Evolutionary conservation across 2,113 vertebrate genomes (phyloP).

Genomic region (Genyomyrus donnyi): DNA sequence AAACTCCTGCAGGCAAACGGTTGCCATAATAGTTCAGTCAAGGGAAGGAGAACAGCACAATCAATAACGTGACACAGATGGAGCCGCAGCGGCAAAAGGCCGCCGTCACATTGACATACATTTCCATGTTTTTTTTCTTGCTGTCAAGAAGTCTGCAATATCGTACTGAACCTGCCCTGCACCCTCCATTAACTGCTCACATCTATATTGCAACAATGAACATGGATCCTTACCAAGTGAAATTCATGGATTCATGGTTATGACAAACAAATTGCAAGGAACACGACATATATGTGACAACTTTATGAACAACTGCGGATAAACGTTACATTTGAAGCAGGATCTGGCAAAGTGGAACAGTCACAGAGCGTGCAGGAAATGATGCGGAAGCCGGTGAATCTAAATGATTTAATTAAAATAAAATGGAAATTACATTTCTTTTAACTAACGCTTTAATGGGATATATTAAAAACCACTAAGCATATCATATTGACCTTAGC

Average conservation of each 20-base stretch:
- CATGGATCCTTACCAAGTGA: background rate
- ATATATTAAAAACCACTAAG: background rate
- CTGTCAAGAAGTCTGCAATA: background rate
- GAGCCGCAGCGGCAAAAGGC: background rate
- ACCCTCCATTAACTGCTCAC: background rate
- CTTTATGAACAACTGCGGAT: background rate
- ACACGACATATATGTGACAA: background rate
- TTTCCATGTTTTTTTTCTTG: background rate
- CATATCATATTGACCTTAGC: background rate
- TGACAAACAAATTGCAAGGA: background rate
- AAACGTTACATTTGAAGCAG: background rate
- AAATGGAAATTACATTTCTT: background rate
- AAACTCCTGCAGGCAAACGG: background rate
- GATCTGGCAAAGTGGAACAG: background rate
- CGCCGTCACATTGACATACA: background rate
- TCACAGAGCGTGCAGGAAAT: background rate
- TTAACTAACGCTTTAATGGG: background rate
- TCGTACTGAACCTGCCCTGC: background rate
- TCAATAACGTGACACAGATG: slow-evolving; percentile 2
- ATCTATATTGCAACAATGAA: background rate
- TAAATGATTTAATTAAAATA: background rate
- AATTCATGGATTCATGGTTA: background rate
- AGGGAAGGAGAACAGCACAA: background rate
- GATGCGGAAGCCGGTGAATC: background rate
- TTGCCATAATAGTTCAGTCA: background rate